Conservation (phyloP, 2,888 invertebrate genomes). For the Drosophila aldrichi region DNA sequence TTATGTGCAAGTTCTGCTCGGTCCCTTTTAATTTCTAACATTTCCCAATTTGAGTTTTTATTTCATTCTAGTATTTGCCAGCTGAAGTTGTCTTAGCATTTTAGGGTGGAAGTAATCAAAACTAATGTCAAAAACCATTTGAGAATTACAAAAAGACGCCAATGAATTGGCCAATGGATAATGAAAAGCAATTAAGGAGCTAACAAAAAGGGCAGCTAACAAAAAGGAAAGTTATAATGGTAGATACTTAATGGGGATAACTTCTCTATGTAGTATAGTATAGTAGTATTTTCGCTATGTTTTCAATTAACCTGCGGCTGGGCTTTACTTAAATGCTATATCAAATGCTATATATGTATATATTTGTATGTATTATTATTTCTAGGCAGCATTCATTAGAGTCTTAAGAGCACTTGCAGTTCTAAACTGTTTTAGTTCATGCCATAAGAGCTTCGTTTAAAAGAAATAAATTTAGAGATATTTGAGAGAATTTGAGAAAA, state of each 20-base stretch:
- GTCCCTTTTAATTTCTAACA: conserved; percentile 30
- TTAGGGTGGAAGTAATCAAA: conserved; percentile 24
- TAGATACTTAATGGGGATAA: background rate
- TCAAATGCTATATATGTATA: conserved; percentile 44
- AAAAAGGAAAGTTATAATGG: background rate
- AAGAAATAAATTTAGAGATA: conserved; percentile 2
- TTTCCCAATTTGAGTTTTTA: conserved; percentile 15
- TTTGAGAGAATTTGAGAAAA: conserved; percentile 21
- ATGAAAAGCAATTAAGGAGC: conserved; percentile 17
- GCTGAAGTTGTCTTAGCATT: conserved; percentile 5
- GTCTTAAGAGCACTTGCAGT: conserved; percentile 28
- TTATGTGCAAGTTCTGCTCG: conserved; percentile 30
- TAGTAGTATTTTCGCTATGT: background rate
- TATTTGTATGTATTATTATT: conserved; percentile 11
- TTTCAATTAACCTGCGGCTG: background rate
- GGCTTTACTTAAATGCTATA: conserved; percentile 36
- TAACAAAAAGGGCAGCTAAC: conserved; percentile 1
- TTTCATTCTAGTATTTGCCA: conserved; percentile 16
- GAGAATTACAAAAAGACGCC: conserved; percentile 10
- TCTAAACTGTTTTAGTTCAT: conserved; percentile 34
- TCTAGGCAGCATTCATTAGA: conserved; percentile 56
- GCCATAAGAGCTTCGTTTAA: conserved; percentile 49
- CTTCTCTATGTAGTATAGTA: background rate
- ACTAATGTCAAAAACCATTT: conserved; percentile 31
- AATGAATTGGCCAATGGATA: conserved; percentile 7